These are phyloP conservation scores for Odocoileus hemionus DNA, from an alignment of 2,113 vertebrate genomes.

Conservation along the genomic window DNA sequence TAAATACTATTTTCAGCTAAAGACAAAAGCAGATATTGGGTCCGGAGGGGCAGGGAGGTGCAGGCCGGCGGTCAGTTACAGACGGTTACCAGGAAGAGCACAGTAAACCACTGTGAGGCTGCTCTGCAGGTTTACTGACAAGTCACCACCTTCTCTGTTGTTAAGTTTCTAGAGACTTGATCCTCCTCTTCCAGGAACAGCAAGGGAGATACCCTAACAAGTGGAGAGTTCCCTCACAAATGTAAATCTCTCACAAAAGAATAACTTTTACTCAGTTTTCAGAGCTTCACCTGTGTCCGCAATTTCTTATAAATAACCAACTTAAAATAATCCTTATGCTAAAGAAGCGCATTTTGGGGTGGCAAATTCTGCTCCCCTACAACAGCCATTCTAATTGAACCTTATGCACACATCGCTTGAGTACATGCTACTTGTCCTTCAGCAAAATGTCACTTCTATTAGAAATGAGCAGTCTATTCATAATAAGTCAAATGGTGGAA, in stretches of 20 bases:
- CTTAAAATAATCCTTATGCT: not conserved
- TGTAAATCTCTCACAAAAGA: not conserved
- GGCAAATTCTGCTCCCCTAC: not conserved
- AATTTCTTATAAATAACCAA: not conserved
- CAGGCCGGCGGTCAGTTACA: fast-evolving
- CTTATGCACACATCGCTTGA: fast-evolving
- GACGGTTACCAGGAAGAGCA: not conserved
- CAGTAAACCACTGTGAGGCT: not conserved
- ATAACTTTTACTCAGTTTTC: not conserved
- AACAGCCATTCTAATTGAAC: not conserved
- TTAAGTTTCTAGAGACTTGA: not conserved
- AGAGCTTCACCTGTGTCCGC: not conserved
- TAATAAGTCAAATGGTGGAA: not conserved
- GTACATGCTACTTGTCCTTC: not conserved
- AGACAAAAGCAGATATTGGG: not conserved
- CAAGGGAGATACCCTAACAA: not conserved
- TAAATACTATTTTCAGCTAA: not conserved
- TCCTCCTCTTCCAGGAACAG: not conserved
- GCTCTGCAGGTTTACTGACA: not conserved
- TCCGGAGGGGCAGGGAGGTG: not conserved
- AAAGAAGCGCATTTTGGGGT: not conserved
- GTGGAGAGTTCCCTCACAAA: not conserved
- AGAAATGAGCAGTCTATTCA: not conserved
- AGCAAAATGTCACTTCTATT: not conserved
- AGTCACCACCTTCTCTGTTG: not conserved